Evolutionary conservation across 2,797 vertebrate genomes (phyloP).

Genomic region (Streptopelia turtur): DNA sequence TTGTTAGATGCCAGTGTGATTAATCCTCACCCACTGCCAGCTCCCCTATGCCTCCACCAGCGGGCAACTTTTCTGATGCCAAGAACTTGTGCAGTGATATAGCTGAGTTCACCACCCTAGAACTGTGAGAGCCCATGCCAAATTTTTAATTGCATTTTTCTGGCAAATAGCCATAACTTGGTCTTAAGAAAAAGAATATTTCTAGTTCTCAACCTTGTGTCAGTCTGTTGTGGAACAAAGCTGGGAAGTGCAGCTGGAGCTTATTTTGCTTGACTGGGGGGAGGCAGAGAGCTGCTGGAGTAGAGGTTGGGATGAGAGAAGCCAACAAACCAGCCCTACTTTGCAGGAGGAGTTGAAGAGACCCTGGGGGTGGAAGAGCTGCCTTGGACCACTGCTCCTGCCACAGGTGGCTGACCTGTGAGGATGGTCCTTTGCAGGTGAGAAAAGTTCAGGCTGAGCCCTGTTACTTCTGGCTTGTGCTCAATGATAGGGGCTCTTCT

Average conservation of each 20-base stretch:
- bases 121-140: background rate
- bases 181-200: constrained; percentile 22
- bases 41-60: background rate
- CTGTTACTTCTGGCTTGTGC: background rate
- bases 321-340: background rate
- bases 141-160: constrained; percentile 54
- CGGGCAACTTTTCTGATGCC: background rate
- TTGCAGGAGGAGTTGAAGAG: background rate
- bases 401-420: background rate
- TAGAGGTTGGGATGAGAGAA: background rate
- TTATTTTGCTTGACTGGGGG: background rate
- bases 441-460: background rate
- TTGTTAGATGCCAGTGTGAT: background rate
- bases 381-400: background rate
- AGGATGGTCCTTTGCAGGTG: background rate
- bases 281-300: background rate
- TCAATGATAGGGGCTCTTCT: background rate
- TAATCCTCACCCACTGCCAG: constrained; percentile 10
- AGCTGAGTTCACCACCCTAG: background rate
- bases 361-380: background rate
- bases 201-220: background rate
- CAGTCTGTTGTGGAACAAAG: background rate
- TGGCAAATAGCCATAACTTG: constrained; percentile 24
- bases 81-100: constrained; percentile 17
- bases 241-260: background rate